Conservation (phyloP, 2,113 vertebrate species). For the Equus przewalskii region DNA sequence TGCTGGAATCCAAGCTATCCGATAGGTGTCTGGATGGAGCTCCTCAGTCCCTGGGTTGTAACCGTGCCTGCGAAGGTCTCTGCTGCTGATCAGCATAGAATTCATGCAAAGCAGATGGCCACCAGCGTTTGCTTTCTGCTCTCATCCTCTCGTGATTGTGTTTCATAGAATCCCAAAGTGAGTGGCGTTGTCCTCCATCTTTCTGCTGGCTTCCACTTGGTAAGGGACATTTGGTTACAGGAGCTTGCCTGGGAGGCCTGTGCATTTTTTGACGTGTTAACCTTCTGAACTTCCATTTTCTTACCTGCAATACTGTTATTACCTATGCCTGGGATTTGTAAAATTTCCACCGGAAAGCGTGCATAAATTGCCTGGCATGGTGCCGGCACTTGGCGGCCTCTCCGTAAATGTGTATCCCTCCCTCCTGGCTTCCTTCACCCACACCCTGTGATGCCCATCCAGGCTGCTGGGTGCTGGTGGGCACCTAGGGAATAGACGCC, state of each 20-base stretch:
- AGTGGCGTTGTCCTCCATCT: background rate
- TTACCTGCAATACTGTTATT: background rate
- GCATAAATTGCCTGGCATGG: background rate
- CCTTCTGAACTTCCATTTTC: background rate
- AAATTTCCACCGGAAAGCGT: background rate
- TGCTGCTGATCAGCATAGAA: too few relatives aligned
- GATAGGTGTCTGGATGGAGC: background rate
- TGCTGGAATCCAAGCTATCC: background rate
- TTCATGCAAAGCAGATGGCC: background rate
- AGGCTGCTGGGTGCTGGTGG: background rate
- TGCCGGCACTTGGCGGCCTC: background rate
- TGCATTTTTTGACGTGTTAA: background rate
- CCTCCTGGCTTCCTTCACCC: background rate
- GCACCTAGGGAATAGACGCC: background rate
- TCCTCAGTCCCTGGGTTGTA: background rate
- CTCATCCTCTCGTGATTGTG: fast-evolving
- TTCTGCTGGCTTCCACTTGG: background rate
- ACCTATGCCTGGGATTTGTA: background rate
- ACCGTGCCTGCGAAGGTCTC: background rate
- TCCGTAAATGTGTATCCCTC: background rate
- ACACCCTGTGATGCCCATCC: background rate
- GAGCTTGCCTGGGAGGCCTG: background rate
- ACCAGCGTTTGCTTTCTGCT: background rate
- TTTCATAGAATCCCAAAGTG: background rate
- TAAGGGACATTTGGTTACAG: background rate